Base-by-base conservation (phyloP, 2,113 vertebrate species). In the Phaethon lepturus region DNA sequence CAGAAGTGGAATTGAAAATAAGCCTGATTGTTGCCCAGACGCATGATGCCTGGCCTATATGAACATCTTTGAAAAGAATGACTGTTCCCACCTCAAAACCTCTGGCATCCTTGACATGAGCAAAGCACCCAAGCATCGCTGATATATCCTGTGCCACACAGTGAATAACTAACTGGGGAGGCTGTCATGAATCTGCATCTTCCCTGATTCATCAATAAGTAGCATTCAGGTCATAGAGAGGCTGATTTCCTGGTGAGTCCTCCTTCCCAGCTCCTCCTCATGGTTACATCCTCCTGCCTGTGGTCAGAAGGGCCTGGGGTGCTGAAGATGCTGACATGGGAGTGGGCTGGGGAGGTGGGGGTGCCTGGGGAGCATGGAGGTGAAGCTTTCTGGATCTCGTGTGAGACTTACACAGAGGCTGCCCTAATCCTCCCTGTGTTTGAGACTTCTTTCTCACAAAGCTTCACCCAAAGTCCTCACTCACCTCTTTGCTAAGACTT, bases 131-230 rank as follows among this genome's bases (percentile, higher is more conserved):
- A 50, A 75, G 9, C 66, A 82, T 87, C 69, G 18, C 73, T 52
- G 49, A 2, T 23, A 53, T 20, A 47, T 96, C 94, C 94, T 89
- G 91, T 85, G 60, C 84, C 86, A 68, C 1, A 2, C 5, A 4
- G 24, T 3, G 60, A 44, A 72, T n/a, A 25, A 77, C 35, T 55
- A 29, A 63, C 59, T 18, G 31, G 68, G 63, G 33, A 94, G 73
- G 73, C n/a, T 55, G 84, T 56, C 60, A 71, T 0, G 0, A 23
- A 12, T 26, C 52, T 8, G 2, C 64, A 52, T 20, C 56, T 93
- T 13, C 60, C 95, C 84, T 97, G 96, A 97, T 93, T 97, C 95
- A 96, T 89, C 92, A 55, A 16, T 64, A 78, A 92, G 42, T 8
- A 31, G 93, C 40, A 9, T 38, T 67, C 26, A 5, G 72, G 67